These are phyloP conservation scores for Vannuccia rotundouncinata DNA, from an alignment of 2,888 invertebrate species.

Conservation along the genomic window DNA sequence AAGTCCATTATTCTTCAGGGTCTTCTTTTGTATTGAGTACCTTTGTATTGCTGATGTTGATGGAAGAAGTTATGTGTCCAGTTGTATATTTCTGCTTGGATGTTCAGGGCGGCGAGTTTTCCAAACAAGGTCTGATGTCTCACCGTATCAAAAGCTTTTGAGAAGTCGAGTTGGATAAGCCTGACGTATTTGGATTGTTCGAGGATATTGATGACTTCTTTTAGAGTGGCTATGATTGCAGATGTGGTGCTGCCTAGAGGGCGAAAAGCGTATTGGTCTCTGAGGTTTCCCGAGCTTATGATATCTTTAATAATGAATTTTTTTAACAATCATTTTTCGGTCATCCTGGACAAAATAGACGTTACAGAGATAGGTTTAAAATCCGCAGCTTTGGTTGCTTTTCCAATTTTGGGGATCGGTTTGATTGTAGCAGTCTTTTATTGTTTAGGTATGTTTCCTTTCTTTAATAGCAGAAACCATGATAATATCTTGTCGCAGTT, in stretches of 20 bases:
- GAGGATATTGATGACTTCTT: constrained; percentile 5
- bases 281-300: constrained; percentile 3
- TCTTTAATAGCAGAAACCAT: constrained; percentile 5
- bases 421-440: neutral
- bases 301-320: neutral
- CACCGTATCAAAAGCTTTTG: constrained; percentile 3
- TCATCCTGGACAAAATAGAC: constrained; percentile 14
- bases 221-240: neutral
- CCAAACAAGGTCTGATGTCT: neutral
- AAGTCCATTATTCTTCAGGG: too few relatives aligned
- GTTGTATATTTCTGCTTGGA: constrained; percentile 3
- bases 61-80: constrained; percentile 2
- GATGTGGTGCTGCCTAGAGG: neutral
- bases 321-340: neutral
- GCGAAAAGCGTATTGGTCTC: constrained; percentile 11
- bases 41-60: constrained; percentile 9
- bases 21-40: neutral
- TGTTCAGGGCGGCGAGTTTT: constrained; percentile 3
- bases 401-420: neutral
- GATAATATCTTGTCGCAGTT: neutral
- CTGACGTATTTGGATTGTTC: constrained; percentile 5
- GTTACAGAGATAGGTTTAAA: constrained; percentile 7
- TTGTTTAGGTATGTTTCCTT: neutral
- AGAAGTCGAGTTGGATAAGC: constrained; percentile 15
- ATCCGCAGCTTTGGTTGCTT: neutral